These are phyloP conservation scores for Ischnus inquisitorius DNA, from an alignment of 2,888 invertebrate genomes.

Conservation along the genomic window DNA sequence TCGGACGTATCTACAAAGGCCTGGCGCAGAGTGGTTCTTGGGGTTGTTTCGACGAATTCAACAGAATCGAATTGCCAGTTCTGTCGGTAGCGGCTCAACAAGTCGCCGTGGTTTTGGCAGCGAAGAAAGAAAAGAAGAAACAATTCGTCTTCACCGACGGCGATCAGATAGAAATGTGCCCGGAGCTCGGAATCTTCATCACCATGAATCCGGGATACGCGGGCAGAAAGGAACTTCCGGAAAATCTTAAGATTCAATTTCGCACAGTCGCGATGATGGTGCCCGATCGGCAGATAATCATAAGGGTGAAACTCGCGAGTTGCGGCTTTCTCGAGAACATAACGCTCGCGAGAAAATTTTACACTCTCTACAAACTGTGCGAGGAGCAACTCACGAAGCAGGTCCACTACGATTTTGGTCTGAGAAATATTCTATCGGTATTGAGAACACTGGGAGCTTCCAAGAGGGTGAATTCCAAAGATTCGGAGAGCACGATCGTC, in stretches of 20 bases:
- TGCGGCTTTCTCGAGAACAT: constrained; percentile 99
- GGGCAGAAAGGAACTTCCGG: constrained; percentile 97
- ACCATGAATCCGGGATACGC: constrained; percentile 99
- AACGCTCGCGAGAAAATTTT: constrained; percentile 97
- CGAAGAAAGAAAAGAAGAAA: constrained; percentile 97
- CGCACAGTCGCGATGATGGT: constrained; percentile 99
- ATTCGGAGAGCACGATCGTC: constrained; percentile 97
- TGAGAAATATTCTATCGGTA: constrained; percentile 97
- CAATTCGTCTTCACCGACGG: constrained; percentile 97
- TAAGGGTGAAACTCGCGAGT: constrained; percentile 97
- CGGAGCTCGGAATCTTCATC: constrained; percentile 98
- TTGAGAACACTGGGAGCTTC: constrained; percentile 96
- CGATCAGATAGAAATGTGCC: constrained; percentile 96
- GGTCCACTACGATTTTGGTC: constrained; percentile 99
- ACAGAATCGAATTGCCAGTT: constrained; percentile 97
- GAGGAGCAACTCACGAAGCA: constrained; percentile 98
- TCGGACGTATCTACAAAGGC: constrained; percentile 98
- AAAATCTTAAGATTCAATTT: constrained; percentile 99
- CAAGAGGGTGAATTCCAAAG: constrained; percentile 95
- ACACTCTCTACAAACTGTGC: constrained; percentile 97
- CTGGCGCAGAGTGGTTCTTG: constrained; percentile 98
- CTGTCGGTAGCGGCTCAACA: constrained; percentile 98
- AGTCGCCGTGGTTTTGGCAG: constrained; percentile 96
- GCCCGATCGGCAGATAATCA: constrained; percentile 98
- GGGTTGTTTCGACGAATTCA: constrained; percentile 99